Evolutionary conservation across 2,888 invertebrate genomes (phyloP).

Genomic region (Drosophila demipolita): DNA sequence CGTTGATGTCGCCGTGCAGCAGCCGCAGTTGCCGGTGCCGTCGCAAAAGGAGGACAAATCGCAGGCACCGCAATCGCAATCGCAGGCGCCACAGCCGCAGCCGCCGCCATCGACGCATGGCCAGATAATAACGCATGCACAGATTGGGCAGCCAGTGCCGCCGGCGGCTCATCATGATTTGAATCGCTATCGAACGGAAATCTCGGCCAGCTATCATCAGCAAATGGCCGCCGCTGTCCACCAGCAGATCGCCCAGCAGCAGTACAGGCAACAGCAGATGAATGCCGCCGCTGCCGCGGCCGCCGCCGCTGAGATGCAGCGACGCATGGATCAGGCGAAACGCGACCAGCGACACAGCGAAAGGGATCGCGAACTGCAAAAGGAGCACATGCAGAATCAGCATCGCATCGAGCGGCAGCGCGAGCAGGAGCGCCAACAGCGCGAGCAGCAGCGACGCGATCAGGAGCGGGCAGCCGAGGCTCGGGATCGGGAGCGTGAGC

Average conservation of each 20-base stretch:
- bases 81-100: slow-evolving; percentile 45
- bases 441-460: slow-evolving; percentile 62
- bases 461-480: slow-evolving; percentile 81
- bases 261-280: slow-evolving; percentile 81
- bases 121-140: slow-evolving; percentile 43
- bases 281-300: slow-evolving; percentile 70
- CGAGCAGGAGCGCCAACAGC: slow-evolving; percentile 81
- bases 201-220: slow-evolving; percentile 84
- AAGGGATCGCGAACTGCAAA: slow-evolving; percentile 82
- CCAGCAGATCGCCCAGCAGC: slow-evolving; percentile 75
- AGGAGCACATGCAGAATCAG: slow-evolving; percentile 79
- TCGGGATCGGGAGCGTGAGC: slow-evolving; percentile 72
- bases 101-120: slow-evolving; percentile 46
- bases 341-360: slow-evolving; percentile 77
- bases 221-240: slow-evolving; percentile 74
- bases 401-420: slow-evolving; percentile 77
- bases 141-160: slow-evolving; percentile 51
- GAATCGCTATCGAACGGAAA: slow-evolving; percentile 84
- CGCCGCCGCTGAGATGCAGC: slow-evolving; percentile 75
- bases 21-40: slow-evolving; percentile 94
- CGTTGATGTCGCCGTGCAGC: slow-evolving; percentile 96
- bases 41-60: slow-evolving; percentile 87
- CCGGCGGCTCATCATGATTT: slow-evolving; percentile 83
- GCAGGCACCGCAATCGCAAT: slow-evolving; percentile 61
- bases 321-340: slow-evolving; percentile 75